These are phyloP conservation scores for Etheostoma nigrum DNA, from an alignment of 2,797 vertebrate species.

Conservation along the genomic window DNA sequence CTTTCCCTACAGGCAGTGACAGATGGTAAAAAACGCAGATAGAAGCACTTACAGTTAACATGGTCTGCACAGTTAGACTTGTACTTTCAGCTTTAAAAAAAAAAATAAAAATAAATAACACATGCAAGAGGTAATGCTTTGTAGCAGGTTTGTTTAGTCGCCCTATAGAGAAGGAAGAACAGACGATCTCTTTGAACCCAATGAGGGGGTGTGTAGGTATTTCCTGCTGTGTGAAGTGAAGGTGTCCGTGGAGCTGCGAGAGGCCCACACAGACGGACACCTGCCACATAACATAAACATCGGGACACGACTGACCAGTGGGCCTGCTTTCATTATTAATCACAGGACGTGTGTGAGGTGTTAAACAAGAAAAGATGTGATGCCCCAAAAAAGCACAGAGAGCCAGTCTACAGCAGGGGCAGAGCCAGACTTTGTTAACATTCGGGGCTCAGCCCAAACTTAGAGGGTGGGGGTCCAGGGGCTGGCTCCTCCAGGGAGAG, in stretches of 20 bases:
- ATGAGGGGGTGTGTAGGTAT: conserved; percentile 19
- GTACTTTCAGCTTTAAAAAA: neutral
- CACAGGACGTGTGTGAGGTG: conserved; percentile 14
- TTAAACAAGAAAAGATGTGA: neutral
- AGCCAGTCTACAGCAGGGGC: neutral
- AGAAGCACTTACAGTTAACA: neutral
- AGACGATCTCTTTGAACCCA: conserved; percentile 22
- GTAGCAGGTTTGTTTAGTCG: too few relatives aligned
- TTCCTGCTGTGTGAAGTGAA: conserved; percentile 15
- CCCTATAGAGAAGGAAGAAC: too few relatives aligned
- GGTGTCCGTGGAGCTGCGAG: conserved; percentile 6
- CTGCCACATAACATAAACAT: conserved; percentile 49
- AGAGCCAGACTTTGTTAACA: too few relatives aligned
- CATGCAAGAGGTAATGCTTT: neutral
- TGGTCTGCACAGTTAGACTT: neutral
- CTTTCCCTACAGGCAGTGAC: conserved; percentile 13
- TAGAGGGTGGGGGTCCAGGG: too few relatives aligned
- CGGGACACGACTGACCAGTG: neutral
- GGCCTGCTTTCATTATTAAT: conserved; percentile 3
- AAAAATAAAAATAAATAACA: neutral
- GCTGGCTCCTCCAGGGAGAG: too few relatives aligned
- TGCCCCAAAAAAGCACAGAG: neutral
- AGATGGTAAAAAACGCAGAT: neutral
- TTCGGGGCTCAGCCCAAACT: too few relatives aligned
- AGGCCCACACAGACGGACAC: conserved; percentile 30